Evolutionary conservation across 2,113 vertebrate species (phyloP), one percentile per base, ranked within the genome.

Genomic region (Podilymbus podiceps): DNA sequence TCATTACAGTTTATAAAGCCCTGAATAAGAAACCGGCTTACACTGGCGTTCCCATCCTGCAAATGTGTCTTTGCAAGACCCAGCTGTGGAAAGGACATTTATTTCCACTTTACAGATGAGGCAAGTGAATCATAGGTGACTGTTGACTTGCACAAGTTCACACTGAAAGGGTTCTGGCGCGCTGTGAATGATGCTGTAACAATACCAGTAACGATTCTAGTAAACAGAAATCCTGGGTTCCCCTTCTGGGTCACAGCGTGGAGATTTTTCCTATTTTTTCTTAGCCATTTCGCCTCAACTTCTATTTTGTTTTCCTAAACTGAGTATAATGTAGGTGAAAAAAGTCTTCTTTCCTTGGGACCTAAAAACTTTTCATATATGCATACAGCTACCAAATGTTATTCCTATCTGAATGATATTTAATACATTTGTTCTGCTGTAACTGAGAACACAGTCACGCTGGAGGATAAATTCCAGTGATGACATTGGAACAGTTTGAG

Each of bases 341-440:
- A 68, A 90, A 31, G 7, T 13, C 19, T 46, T 80, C 14, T 91
- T 69, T 92, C 28, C 15, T 85, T 78, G 69, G 47, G 19, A 47
- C 74, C 50, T 76, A 76, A 93, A 95, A 72, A 55, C 62, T 35
- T 93, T 93, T 62, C 30, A 46, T 79, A 95, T 75, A 60, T 91
- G 66, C 42, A 13, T n/a, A 75, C 53, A 95, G 90, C 86, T 88
- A 40, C 66, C 7, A 16, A 72, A 90, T 89, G 35, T 92, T 95
- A 74, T 64, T 96, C 78, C 91, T 93, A 68, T 91, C 93, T 93
- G 69, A 35, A 64, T 92, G 95, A 63, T 97, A 91, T 83, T 97
- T 96, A 96, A 97, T 97, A 95, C 68, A 79, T 87, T 96, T 97
- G 87, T 95, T 93, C 69, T 81, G 63, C 76, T 30, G 15, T 97